A percentile compares a stretch with the other conserved stretches of the same genome.
phyloP scores from a whole-genome alignment of 2,797 vertebrate genomes.

The Lerista edwardsae region DNA sequence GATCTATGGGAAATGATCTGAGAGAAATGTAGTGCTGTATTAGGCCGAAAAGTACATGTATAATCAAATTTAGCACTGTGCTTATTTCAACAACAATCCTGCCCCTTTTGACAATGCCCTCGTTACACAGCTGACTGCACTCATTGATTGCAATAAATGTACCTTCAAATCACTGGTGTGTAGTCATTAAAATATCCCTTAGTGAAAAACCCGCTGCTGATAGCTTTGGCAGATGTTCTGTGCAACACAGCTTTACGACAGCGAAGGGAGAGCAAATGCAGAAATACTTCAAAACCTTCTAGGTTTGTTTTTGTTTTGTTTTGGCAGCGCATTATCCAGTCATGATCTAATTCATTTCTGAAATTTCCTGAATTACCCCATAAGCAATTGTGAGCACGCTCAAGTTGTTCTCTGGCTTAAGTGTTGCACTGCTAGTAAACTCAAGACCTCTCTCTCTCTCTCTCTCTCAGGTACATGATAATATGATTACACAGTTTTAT shows the following conservation, averaged over 20 bases:
- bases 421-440: not conserved
- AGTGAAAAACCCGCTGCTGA: constrained; percentile 54
- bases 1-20: constrained; percentile 65
- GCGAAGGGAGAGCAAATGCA: constrained; percentile 10
- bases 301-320: not conserved
- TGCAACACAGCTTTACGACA: constrained; percentile 31
- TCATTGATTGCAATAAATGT: constrained; percentile 70
- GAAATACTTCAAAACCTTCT: not conserved
- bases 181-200: constrained; percentile 62
- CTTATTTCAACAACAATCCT: constrained; percentile 71
- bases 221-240: constrained; percentile 34
- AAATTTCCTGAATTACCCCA: not conserved
- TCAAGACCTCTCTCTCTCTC: not conserved
- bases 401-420: not conserved
- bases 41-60: constrained; percentile 52
- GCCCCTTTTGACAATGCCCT: constrained; percentile 63
- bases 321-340: not conserved
- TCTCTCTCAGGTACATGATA: not conserved
- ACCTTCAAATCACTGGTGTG: constrained; percentile 66
- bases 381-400: not conserved
- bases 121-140: constrained; percentile 70
- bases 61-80: constrained; percentile 71
- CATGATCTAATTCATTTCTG: constrained; percentile 1
- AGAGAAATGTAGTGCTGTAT: constrained; percentile 67
- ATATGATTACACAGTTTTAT: not conserved